Conservation (phyloP, 2,888 invertebrate species). For the Plebejus anna region DNA sequence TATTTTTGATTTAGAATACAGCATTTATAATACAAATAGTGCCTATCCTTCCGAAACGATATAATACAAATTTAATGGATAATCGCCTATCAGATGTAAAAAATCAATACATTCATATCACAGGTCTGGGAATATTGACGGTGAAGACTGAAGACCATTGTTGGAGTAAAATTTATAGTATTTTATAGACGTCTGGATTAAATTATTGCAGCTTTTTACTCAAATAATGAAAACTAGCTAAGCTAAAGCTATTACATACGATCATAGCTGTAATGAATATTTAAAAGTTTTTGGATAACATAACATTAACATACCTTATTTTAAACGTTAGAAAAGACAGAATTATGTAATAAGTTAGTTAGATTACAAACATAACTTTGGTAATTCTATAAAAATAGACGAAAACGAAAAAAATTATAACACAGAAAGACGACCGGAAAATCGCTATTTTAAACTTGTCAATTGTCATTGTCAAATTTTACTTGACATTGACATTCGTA, state of each 20-base stretch:
- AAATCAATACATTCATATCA: neutral
- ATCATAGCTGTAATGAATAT: neutral
- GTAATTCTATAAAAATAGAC: constrained; percentile 2
- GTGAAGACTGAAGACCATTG: neutral
- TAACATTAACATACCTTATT: neutral
- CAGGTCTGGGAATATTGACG: neutral
- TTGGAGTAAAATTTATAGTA: neutral
- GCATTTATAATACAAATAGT: no score
- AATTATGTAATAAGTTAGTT: constrained; percentile 10
- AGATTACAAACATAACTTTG: constrained; percentile 6
- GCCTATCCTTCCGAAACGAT: neutral
- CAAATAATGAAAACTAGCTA: neutral
- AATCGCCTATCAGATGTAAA: neutral
- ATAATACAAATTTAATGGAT: neutral
- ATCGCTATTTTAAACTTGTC: constrained; percentile 11
- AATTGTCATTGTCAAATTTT: neutral
- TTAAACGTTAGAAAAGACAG: neutral
- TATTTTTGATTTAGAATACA: no score
- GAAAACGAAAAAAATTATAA: constrained; percentile 18
- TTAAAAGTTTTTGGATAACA: neutral
- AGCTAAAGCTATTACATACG: neutral
- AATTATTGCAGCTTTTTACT: neutral
- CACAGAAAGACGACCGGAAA: constrained; percentile 9
- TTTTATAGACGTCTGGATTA: neutral
- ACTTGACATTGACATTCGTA: neutral